These are phyloP conservation scores for Cavia porcellus DNA, from an alignment of 2,113 vertebrate species.

Conservation along the genomic window DNA sequence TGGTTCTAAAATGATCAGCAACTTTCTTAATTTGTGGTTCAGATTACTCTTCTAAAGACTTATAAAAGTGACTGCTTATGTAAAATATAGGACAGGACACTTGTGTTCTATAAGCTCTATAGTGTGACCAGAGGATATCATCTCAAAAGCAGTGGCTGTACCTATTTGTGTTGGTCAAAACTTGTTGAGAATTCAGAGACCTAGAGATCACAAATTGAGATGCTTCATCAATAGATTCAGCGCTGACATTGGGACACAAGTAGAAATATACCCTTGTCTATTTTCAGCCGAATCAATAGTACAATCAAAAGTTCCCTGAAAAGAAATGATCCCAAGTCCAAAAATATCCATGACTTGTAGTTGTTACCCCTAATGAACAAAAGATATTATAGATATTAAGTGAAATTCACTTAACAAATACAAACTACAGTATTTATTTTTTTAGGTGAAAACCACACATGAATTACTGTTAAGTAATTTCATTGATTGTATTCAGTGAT, in stretches of 20 bases:
- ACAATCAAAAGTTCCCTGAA: slow-evolving; percentile 36
- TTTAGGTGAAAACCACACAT: neutral
- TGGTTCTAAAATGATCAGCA: slow-evolving; percentile 5
- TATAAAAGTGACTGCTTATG: neutral
- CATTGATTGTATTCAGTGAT: neutral
- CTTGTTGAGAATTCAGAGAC: neutral
- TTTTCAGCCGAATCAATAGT: neutral
- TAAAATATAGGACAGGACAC: neutral
- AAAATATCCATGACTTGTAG: neutral
- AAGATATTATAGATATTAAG: neutral
- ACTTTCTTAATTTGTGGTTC: slow-evolving; percentile 37
- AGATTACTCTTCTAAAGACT: slow-evolving; percentile 24
- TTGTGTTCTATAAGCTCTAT: neutral
- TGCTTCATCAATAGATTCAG: neutral
- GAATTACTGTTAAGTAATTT: slow-evolving; percentile 5
- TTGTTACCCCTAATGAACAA: neutral
- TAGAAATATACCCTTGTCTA: neutral
- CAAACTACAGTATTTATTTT: neutral
- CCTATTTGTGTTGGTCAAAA: slow-evolving; percentile 8
- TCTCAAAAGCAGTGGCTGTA: neutral
- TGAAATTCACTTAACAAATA: neutral
- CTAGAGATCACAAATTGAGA: neutral
- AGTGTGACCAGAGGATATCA: neutral
- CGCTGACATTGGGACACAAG: neutral
- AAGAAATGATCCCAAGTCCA: neutral